Base-by-base conservation (phyloP, 2,113 vertebrate genomes). In the Orientallactaga bullata region DNA sequence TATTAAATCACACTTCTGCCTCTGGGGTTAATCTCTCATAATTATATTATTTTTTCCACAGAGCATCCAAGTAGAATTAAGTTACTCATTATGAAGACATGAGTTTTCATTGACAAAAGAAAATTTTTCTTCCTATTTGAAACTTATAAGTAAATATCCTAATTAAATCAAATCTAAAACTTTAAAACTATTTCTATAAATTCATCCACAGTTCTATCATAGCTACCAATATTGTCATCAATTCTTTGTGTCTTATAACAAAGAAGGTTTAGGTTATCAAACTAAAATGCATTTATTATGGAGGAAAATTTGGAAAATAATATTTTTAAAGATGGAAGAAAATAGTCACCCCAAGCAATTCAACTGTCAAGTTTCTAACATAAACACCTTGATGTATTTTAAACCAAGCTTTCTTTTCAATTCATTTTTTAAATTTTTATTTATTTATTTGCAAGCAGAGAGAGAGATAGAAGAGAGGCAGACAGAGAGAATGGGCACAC, bases 1-100 rank as follows among this genome's bases (percentile, higher is more conserved):
- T 95, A 95, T 95, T 89, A 85, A 95, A 95, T 97, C 80, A 91
- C 73, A 85, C 74, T 93, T 92, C 73, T 96, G 55, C 86, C 85
- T 91, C 81, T 39, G 39, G 85, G 90, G 63, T 90, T 90, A 74
- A 95, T 89, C 58, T 89, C 73, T 86, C 68, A 84, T n/a, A 88
- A 90, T 90, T 93, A 91, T 92, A 65, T 91, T 95, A 85, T 71
- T 81, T 89, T 95, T 71, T 83, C 90, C 90, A 92, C 73, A 95
- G 78, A 90, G n/a, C 28, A 91, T 94, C 74, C 85, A 93, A 66
- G 76, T 72, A 81, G 58, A 95, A 94, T 92, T 91, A 90, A 81
- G 10, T 91, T 85, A 92, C 30, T 60, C 76, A 87, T 94, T 76
- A n/a, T 61, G 58, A 88, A 74, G 24, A 69, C 26, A 78, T 72